phyloP scores from a whole-genome alignment of 2,113 vertebrate genomes.

The Machaerirhynchus nigripectus region DNA sequence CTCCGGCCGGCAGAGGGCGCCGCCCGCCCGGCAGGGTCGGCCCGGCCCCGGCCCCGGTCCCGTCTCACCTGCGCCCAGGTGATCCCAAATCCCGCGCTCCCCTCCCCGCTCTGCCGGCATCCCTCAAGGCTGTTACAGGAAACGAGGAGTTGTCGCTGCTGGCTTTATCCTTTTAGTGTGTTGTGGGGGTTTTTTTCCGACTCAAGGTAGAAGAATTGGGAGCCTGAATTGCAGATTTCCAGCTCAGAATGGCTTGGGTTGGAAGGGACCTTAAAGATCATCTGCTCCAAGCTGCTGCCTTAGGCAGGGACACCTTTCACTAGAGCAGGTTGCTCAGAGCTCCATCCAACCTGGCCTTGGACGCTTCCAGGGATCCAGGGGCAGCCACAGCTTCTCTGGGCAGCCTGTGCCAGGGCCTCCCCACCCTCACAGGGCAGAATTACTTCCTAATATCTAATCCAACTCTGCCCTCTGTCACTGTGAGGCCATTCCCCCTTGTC shows the following conservation, averaged over 20 bases:
- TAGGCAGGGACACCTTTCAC: not conserved
- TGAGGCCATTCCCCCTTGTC: not conserved
- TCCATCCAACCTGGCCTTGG: not conserved
- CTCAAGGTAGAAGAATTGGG: not conserved
- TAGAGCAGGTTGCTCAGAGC: not conserved
- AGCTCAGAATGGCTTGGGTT: not conserved
- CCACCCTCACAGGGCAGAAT: not conserved
- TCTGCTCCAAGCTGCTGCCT: not conserved
- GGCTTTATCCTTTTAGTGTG: not conserved
- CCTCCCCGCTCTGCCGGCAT: not conserved
- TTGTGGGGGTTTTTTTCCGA: not conserved
- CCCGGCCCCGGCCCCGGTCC: not conserved
- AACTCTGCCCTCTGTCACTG: not conserved
- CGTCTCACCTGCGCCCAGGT: not conserved
- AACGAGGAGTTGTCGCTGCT: not conserved
- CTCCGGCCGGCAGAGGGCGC: slow-evolving; percentile 56
- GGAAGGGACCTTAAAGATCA: not conserved
- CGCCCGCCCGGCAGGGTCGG: not conserved
- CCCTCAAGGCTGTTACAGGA: not conserved
- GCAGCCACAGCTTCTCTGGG: not conserved
- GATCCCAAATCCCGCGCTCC: not conserved
- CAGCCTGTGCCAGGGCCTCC: not conserved
- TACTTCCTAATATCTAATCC: not conserved
- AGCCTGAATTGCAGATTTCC: not conserved
- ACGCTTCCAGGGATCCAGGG: not conserved